Evolutionary conservation across 2,113 vertebrate species (phyloP), one percentile per base, ranked within the genome.

Genomic region (Cynocephalus volans): DNA sequence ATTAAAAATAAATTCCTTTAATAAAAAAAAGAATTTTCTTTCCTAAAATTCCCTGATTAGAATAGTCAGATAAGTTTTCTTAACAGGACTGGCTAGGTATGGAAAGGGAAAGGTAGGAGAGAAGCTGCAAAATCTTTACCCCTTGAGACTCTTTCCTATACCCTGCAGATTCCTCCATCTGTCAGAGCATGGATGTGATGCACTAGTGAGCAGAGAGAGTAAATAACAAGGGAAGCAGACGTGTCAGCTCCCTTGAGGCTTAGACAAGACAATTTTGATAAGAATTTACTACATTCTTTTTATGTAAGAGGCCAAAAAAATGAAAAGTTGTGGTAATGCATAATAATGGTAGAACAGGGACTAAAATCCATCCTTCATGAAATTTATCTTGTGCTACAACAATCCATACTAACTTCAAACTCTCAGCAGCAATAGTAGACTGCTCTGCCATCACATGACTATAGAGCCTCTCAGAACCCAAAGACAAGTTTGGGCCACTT

Each of bases 31-130:
- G 41, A 41, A 41, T 41, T 41, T 41, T 41, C 41, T 41, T 64
- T 52, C 62, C 26, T 64, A 62, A 48, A 88, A 41, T 64, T 91
- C n/a, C 67, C 76, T 75, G 19, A 24, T 72, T 82, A 72, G 76
- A 96, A 62, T 41, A 85, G 82, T 52, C 1, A 21, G 52, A 26
- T 36, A 24, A 62, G 67, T 33, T 77, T 95, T 91, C 72, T 96
- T 28, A 87, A 18, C 26, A 56, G 3, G 31, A 50, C 14, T 75
- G 48, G 14, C 65, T 89, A 76, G 36, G 13, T 31, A 77, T 48
- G 11, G 50, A 88, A 89, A 88, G 10, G 3, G 72, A 90, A 96
- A 73, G 41, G n/a, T 65, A 54, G 48, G 8, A 76, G 12, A 82
- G 23, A 87, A 8, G 3, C 6, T 4, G 8, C 70, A 75, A 58